phyloP scores from a whole-genome alignment of 2,113 vertebrate genomes.

The Dicentrarchus labrax region DNA sequence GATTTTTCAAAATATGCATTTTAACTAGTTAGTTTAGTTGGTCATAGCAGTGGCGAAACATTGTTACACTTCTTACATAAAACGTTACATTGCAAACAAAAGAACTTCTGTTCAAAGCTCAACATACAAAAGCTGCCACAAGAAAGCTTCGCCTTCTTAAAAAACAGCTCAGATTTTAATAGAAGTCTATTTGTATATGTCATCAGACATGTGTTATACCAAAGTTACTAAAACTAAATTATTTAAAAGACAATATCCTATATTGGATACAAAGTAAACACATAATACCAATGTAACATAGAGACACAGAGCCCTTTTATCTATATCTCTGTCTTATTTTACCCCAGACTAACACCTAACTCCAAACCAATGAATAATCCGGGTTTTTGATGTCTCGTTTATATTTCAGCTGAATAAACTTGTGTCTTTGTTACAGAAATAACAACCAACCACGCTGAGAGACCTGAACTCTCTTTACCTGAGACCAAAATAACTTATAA shows the following conservation, averaged over 20 bases:
- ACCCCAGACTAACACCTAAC: neutral
- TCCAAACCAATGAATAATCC: neutral
- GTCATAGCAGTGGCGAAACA: neutral
- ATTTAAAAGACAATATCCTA: neutral
- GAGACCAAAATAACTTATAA: neutral
- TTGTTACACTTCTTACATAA: neutral
- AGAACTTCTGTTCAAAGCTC: neutral
- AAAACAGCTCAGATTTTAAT: neutral
- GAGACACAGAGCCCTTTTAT: neutral
- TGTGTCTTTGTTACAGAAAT: constrained; percentile 6
- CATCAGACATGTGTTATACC: neutral
- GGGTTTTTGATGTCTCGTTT: neutral
- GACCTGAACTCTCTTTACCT: neutral
- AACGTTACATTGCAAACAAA: neutral
- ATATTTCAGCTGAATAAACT: neutral
- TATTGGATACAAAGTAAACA: neutral
- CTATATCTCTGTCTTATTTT: neutral
- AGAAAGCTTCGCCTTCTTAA: neutral
- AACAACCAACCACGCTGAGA: neutral
- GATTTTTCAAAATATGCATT: neutral
- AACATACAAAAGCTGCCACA: neutral
- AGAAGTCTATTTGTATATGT: neutral
- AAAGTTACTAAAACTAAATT: too few species aligned
- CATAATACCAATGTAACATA: neutral
- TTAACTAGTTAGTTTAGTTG: neutral